These are phyloP conservation scores for Pipistrellus kuhlii DNA, from an alignment of 2,797 vertebrate species.

Conservation along the genomic window DNA sequence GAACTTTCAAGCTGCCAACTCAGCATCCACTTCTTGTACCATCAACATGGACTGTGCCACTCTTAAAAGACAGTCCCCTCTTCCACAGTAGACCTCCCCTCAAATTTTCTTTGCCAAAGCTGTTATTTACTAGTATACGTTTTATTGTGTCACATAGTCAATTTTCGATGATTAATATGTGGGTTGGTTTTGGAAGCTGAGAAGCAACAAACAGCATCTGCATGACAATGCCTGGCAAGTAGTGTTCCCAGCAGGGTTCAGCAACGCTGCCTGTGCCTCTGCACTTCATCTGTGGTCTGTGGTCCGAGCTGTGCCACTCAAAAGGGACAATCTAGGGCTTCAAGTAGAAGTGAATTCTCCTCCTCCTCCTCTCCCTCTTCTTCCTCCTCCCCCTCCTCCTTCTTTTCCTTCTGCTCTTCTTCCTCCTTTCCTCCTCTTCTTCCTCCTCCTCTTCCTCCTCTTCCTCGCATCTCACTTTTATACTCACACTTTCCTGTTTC, in stretches of 20 bases:
- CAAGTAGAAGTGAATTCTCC: not conserved
- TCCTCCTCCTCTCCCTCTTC: too few species aligned
- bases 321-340: not conserved
- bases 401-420: too few species aligned
- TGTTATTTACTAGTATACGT: not conserved
- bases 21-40: not conserved
- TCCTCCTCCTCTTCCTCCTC: too few species aligned
- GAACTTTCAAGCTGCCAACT: not conserved
- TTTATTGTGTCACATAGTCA: not conserved
- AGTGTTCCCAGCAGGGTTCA: too few species aligned
- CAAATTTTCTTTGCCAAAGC: not conserved
- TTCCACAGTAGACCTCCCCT: not conserved
- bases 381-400: not conserved
- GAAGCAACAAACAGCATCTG: not conserved
- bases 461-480: not conserved
- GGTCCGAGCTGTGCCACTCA: not conserved
- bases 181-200: not conserved
- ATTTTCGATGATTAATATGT: not conserved
- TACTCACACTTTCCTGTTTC: not conserved
- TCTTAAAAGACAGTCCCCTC: not conserved
- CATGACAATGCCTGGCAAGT: rapidly evolving
- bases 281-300: not conserved
- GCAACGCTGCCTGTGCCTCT: too few species aligned
- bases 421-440: too few species aligned
- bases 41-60: not conserved